These are phyloP conservation scores for Palaemon carinicauda DNA, from an alignment of 1,140 invertebrate genomes.

Conservation along the genomic window DNA sequence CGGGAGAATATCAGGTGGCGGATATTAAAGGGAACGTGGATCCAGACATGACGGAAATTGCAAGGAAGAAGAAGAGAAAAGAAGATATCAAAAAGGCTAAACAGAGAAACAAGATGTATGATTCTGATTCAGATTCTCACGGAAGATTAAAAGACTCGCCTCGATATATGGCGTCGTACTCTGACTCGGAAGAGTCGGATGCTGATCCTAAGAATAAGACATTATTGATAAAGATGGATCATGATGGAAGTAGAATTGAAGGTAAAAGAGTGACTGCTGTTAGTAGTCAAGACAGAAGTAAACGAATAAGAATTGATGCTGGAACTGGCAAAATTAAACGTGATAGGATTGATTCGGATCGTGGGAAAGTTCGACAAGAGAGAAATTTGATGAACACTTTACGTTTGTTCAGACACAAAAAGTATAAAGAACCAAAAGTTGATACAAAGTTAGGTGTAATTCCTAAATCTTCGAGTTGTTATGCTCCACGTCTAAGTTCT, in stretches of 20 bases:
- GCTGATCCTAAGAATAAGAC: constrained; percentile 67
- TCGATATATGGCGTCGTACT: constrained; percentile 52
- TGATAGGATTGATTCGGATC: constrained; percentile 62
- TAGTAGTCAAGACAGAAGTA: constrained; percentile 55
- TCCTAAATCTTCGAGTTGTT: constrained; percentile 61
- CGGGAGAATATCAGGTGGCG: constrained; percentile 66
- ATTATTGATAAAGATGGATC: constrained; percentile 66
- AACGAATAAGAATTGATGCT: constrained; percentile 57
- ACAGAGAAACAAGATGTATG: constrained; percentile 60
- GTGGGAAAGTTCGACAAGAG: constrained; percentile 64
- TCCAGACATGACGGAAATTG: constrained; percentile 1
- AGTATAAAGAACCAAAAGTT: constrained; percentile 62
- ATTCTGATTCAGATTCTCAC: constrained; percentile 66
- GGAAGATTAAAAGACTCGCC: constrained; percentile 9
- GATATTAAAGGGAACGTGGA: constrained; percentile 65
- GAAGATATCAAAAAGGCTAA: constrained; percentile 33
- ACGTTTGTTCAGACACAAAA: constrained; percentile 69
- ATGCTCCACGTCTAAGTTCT: constrained; percentile 67
- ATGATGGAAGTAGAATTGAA: constrained; percentile 62
- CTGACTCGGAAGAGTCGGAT: constrained; percentile 66
- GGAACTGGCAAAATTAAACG: constrained; percentile 62
- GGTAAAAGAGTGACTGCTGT: constrained; percentile 56
- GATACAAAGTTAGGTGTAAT: constrained; percentile 62
- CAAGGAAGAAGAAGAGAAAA: not conserved
- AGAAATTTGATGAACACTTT: constrained; percentile 70